These are phyloP conservation scores for Melikaiella ostensackeni DNA, from an alignment of 2,888 invertebrate species.

Conservation along the genomic window DNA sequence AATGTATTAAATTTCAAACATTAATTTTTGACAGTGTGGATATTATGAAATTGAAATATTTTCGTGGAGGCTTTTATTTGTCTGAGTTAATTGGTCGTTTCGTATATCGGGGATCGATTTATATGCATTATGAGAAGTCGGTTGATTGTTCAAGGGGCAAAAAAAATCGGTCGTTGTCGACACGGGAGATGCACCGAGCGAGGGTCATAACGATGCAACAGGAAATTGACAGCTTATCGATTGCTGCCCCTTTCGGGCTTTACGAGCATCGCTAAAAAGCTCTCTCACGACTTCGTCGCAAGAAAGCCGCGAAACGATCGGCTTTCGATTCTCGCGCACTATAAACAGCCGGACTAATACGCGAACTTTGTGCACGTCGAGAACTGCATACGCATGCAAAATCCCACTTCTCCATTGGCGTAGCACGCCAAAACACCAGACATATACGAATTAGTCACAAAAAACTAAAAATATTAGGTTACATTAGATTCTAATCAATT, in stretches of 20 bases:
- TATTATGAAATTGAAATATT: background rate
- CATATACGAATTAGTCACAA: too few relatives aligned
- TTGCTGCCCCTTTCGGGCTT: conserved; percentile 20
- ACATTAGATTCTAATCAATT: too few relatives aligned
- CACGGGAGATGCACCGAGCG: conserved; percentile 2
- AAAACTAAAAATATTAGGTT: too few relatives aligned
- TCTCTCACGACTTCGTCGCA: conserved; percentile 7
- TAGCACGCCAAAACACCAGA: background rate
- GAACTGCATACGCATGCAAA: background rate
- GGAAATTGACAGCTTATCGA: conserved; percentile 39
- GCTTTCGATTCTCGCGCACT: conserved; percentile 32
- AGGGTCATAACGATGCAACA: conserved; percentile 39
- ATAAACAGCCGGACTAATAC: conserved; percentile 25
- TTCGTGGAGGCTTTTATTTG: background rate
- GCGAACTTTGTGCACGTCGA: background rate
- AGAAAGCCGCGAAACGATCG: conserved; percentile 32
- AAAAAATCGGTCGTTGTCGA: conserved; percentile 21
- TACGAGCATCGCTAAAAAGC: conserved; percentile 29
- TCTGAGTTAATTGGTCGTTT: conserved; percentile 13
- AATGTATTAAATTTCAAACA: too few relatives aligned
- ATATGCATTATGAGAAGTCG: conserved; percentile 16
- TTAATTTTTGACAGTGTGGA: too few relatives aligned
- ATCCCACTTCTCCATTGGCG: background rate
- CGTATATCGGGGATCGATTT: background rate
- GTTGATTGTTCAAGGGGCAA: conserved; percentile 12